Percentiles rank a stretch among this genome's conserved stretches.
These are phyloP conservation scores for Drosophila azteca DNA, from an alignment of 1,140 invertebrate genomes.

Conservation along the genomic window DNA sequence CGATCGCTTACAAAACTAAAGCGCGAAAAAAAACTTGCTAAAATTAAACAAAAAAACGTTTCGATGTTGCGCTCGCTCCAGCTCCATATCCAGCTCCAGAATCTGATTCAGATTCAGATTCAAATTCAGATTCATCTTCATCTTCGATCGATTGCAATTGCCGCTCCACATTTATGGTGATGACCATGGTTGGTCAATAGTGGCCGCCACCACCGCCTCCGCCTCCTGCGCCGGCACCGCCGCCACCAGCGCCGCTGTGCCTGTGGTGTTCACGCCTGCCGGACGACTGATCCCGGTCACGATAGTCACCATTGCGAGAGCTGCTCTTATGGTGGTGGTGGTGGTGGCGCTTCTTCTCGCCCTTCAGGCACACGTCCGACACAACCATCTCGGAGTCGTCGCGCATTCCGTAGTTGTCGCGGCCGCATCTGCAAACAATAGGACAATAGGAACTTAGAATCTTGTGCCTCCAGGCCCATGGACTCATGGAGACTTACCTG, in stretches of 20 bases:
- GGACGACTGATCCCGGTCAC: conserved; percentile 74
- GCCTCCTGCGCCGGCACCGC: conserved; percentile 25
- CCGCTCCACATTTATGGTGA: conserved; percentile 83
- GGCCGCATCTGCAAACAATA: conserved; percentile 64
- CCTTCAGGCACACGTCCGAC: conserved; percentile 86
- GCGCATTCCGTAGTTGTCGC: conserved; percentile 87
- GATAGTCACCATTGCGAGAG: conserved; percentile 79
- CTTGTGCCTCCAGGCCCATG: neutral
- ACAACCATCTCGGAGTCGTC: conserved; percentile 93
- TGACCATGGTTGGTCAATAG: conserved; percentile 84
- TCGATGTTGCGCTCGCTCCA: conserved; percentile 56
- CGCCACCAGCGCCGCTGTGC: conserved; percentile 65
- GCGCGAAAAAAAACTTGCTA: conserved; percentile 59
- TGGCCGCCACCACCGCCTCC: conserved; percentile 65
- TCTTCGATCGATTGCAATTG: conserved; percentile 50
- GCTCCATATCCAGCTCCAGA: conserved; percentile 1
- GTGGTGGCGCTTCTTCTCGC: conserved; percentile 91
- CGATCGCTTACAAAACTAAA: conserved; percentile 43
- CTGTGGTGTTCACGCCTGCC: conserved; percentile 80
- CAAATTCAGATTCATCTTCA: no score
- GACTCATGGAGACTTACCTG: conserved; percentile 56
- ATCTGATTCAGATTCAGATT: conserved; percentile 1
- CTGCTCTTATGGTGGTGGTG: conserved; percentile 90
- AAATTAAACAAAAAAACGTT: conserved; percentile 63
- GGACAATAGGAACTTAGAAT: neutral